These are phyloP conservation scores for Holocentrus rufus DNA, from an alignment of 2,797 vertebrate genomes.

Conservation along the genomic window DNA sequence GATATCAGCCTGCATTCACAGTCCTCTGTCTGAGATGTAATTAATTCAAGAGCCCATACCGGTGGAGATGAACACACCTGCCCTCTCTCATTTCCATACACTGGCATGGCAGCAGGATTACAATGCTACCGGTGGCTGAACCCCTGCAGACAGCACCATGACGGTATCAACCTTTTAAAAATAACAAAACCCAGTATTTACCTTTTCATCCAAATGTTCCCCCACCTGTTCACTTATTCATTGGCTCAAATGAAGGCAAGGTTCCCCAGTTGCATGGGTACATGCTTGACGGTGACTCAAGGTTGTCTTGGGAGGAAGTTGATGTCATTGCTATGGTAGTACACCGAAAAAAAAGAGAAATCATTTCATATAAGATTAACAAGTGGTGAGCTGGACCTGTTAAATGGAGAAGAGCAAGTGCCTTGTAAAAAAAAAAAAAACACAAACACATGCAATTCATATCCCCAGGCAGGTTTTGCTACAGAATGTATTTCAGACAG, in stretches of 20 bases:
- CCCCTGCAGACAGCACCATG: conserved; percentile 1
- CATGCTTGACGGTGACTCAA: conserved; percentile 2
- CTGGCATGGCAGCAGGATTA: neutral
- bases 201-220: conserved; percentile 5
- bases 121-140: neutral
- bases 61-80: conserved; percentile 7
- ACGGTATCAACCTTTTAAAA: conserved; percentile 10
- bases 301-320: neutral
- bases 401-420: too few species aligned
- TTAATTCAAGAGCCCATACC: conserved; percentile 21
- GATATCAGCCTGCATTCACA: conserved; percentile 4
- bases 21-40: conserved; percentile 9
- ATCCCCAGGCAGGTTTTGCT: neutral
- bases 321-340: neutral
- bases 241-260: conserved; percentile 25
- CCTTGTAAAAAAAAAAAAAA: too few species aligned
- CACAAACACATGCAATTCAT: neutral
- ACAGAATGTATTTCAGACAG: neutral
- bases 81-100: conserved; percentile 26
- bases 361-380: neutral
- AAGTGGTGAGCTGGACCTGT: too few species aligned
- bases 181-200: conserved; percentile 1
- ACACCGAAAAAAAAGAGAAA: neutral
- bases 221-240: conserved; percentile 38
- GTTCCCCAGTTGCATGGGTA: conserved; percentile 9